A percentile compares a stretch with the other conserved stretches of the same genome.
Conservation (phyloP, 2,888 invertebrate genomes). For the Heteromyza rotundicornis region DNA sequence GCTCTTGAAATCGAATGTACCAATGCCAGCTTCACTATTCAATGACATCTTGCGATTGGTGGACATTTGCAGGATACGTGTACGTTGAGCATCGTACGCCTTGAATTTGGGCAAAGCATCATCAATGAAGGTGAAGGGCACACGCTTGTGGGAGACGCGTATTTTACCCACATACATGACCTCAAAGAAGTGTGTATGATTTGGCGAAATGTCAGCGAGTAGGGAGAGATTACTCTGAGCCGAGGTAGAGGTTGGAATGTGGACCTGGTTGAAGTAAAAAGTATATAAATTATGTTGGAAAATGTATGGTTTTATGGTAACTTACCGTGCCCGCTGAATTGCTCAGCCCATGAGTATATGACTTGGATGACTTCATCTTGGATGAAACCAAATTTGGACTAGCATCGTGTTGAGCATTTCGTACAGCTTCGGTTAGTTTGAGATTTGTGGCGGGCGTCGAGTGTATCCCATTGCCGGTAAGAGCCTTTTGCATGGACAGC, state of each 20-base stretch:
- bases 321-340: constrained; percentile 61
- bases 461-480: constrained; percentile 51
- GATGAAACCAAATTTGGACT: constrained; percentile 59
- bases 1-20: constrained; percentile 37
- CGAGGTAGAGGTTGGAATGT: constrained; percentile 61
- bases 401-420: constrained; percentile 59
- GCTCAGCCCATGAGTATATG: constrained; percentile 61
- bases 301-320: neutral
- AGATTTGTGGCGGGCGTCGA: constrained; percentile 61
- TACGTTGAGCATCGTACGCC: constrained; percentile 77
- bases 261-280: constrained; percentile 37
- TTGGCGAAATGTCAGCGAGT: constrained; percentile 76
- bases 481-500: constrained; percentile 43
- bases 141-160: constrained; percentile 82
- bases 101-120: constrained; percentile 86
- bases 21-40: constrained; percentile 50
- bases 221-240: constrained; percentile 60
- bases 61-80: constrained; percentile 53
- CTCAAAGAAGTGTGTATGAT: constrained; percentile 89
- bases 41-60: constrained; percentile 56
- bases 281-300: constrained; percentile 2
- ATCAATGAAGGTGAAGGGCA: constrained; percentile 85
- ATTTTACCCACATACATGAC: constrained; percentile 92
- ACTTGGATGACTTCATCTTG: constrained; percentile 61
- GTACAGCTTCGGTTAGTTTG: constrained; percentile 58